Evolutionary conservation across 1,140 invertebrate species (phyloP), one percentile per base, ranked within the genome.

Genomic region (Pollicipes pollicipes): DNA sequence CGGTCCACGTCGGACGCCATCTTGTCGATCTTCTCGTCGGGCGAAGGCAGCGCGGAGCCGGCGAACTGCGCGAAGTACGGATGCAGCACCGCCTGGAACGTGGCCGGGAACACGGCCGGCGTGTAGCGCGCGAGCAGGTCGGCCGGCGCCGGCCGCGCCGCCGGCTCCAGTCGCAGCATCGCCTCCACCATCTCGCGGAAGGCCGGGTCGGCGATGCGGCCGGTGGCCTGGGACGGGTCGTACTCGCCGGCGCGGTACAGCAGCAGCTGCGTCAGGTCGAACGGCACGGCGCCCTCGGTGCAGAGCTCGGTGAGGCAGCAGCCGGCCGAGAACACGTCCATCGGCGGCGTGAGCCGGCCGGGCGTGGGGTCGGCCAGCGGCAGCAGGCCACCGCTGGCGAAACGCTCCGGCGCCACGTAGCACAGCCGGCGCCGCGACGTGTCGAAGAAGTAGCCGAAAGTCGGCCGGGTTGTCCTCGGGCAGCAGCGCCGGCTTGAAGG

Each of bases 401-500:
- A 88, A 77, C 88, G 84, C 82, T 99, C 97, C 0, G 97, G 97
- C 0, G 96, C 96, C 71, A 99, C 90, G 77, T 98, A 98, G 78
- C 97, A 99, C 21, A 88, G 90, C 78, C 64, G n/a, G 76, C 96
- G 82, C 72, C 96, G 83, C 31, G 94, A 97, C 0, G 97, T 98
- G 81, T 99, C 97, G 82, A 99, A 99, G 82, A 98, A 99, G 78
- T 97, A 99, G n/a, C 92, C 95, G 81, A 97, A n/a, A 99, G 82
- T 98, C 94, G 2, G 95, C 94, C 1, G 97, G 96, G 82, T 99
- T 98, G 80, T 99, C 95, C 81, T 97, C 93, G 0, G 96, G 95
- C 30, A 99, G 80, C 81, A 93, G 93, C 0, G 94, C 95, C 0
- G 97, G 97, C 80, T 99, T 99, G 79, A 95, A 99, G 10, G 93